Conservation (phyloP, 2,113 vertebrate genomes). For the Aegotheles bennettii region DNA sequence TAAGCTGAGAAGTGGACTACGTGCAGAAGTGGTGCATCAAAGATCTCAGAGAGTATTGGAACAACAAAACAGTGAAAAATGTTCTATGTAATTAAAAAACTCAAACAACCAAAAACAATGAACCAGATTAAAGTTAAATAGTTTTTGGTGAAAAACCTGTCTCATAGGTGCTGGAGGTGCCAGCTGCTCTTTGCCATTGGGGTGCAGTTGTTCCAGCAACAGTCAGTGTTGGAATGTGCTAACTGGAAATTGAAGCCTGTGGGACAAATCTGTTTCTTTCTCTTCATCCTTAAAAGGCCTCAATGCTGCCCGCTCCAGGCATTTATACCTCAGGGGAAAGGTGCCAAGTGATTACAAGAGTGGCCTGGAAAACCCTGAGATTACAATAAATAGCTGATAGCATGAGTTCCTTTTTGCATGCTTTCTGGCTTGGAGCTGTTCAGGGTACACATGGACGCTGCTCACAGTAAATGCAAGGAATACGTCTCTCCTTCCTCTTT, state of each 20-base stretch:
- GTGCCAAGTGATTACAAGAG: not conserved
- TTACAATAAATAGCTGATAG: not conserved
- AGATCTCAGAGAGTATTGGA: not conserved
- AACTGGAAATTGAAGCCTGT: not conserved
- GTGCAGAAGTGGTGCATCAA: not conserved
- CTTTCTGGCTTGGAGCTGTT: not conserved
- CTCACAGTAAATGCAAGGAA: not conserved
- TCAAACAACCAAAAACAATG: not conserved
- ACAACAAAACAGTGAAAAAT: not conserved
- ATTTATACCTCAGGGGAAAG: not conserved
- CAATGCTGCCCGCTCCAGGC: not conserved
- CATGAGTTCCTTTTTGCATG: not conserved
- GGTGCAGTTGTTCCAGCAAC: not conserved
- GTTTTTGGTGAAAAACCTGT: not conserved
- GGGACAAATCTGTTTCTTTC: not conserved
- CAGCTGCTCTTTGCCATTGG: not conserved
- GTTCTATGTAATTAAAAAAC: not conserved
- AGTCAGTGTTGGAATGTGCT: not conserved
- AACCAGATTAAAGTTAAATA: not conserved
- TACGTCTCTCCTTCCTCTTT: not conserved
- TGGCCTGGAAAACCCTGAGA: not conserved
- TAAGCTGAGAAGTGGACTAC: not conserved
- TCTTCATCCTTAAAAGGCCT: not conserved
- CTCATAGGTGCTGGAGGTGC: not conserved
- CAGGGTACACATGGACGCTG: not conserved